Evolutionary conservation across 2,113 vertebrate genomes (phyloP).

Genomic region (Paramormyrops kingsleyae): DNA sequence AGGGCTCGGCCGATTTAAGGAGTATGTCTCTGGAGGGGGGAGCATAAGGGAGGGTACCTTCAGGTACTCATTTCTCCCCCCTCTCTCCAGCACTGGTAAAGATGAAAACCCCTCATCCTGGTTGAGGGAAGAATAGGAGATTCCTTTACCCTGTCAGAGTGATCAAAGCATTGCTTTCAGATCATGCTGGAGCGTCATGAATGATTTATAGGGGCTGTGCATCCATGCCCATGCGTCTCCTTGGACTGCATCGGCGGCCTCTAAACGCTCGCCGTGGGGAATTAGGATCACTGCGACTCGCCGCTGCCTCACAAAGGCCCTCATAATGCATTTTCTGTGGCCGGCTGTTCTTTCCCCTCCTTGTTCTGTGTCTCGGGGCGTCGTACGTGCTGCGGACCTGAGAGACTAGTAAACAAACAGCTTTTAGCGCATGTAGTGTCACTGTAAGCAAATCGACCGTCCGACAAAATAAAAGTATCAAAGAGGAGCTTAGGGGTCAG

Average conservation of each 20-base stretch:
- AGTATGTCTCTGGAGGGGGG: background rate
- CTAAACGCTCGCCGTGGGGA: background rate
- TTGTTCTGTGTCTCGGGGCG: background rate
- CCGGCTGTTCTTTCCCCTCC: background rate
- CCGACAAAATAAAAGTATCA: background rate
- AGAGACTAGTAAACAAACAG: background rate
- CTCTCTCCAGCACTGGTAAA: background rate
- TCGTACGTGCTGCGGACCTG: background rate
- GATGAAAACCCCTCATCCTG: background rate
- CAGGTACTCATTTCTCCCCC: background rate
- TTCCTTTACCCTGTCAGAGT: background rate
- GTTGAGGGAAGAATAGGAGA: background rate
- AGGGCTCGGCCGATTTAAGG: background rate
- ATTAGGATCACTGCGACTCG: background rate
- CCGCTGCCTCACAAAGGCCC: background rate
- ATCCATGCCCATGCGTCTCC: background rate
- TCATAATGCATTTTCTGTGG: background rate
- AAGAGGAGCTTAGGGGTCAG: background rate
- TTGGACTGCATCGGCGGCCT: background rate
- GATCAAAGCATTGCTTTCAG: constrained; percentile 14
- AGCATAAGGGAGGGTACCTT: background rate
- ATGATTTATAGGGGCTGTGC: constrained; percentile 21
- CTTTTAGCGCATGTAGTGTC: background rate
- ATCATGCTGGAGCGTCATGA: constrained; percentile 16
- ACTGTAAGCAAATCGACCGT: background rate